Conservation (phyloP, 2,888 invertebrate genomes). For the Eupithecia tripunctaria region DNA sequence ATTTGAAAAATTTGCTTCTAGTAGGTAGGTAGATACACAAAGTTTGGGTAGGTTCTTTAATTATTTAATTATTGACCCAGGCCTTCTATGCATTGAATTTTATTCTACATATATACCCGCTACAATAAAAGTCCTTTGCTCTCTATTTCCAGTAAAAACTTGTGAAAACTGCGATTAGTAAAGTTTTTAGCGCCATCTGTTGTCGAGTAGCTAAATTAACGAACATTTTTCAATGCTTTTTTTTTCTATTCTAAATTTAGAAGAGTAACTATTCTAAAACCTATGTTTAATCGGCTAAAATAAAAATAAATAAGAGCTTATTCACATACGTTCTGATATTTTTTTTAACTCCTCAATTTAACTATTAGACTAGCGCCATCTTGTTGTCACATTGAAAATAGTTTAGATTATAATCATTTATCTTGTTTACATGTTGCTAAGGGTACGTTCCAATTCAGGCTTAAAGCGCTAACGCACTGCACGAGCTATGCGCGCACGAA, state of each 20-base stretch:
- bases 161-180: neutral
- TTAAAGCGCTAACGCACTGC: too few species aligned
- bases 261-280: neutral
- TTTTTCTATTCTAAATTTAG: neutral
- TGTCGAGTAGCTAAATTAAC: constrained; percentile 29
- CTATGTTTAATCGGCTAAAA: neutral
- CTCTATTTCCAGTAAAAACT: neutral
- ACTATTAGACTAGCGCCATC: neutral
- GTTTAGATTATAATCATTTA: too few species aligned
- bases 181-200: constrained; percentile 33
- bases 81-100: neutral
- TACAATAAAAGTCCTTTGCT: neutral
- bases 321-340: neutral
- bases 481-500: too few species aligned
- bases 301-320: neutral
- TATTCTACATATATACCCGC: neutral
- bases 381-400: neutral
- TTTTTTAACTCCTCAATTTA: neutral
- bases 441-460: too few species aligned
- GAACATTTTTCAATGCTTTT: neutral
- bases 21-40: too few species aligned
- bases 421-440: too few species aligned
- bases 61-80: too few species aligned
- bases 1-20: neutral
- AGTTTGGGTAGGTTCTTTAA: neutral